Evolutionary conservation across 2,113 vertebrate genomes (phyloP).

Genomic region (Cyphomyrus discorhynchus): DNA sequence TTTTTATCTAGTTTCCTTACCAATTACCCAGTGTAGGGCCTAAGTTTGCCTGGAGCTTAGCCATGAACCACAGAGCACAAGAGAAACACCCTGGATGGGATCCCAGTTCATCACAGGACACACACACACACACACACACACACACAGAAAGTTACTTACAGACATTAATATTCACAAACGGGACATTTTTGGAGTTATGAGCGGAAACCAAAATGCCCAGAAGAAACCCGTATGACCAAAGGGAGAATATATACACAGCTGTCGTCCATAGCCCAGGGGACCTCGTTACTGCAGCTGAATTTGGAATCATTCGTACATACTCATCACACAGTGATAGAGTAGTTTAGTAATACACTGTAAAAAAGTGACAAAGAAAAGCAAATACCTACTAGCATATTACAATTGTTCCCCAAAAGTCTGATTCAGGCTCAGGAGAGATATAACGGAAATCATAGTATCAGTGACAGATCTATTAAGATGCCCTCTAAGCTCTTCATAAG

Average conservation of each 20-base stretch:
- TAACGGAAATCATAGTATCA: not conserved
- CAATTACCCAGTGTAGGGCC: not conserved
- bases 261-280: not conserved
- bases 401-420: not conserved
- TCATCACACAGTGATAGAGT: not conserved
- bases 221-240: not conserved
- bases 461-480: not conserved
- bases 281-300: not conserved
- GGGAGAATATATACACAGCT: not conserved
- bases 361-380: not conserved
- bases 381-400: not conserved
- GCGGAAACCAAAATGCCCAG: not conserved
- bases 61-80: not conserved
- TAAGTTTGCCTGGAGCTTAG: not conserved
- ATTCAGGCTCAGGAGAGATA: not conserved
- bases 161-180: not conserved
- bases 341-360: not conserved
- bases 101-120: not conserved
- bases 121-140: too few species aligned
- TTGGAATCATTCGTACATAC: not conserved
- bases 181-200: not conserved
- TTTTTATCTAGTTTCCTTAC: not conserved
- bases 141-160: not conserved
- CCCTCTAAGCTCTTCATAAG: not conserved
- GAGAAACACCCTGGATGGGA: not conserved